Percentiles rank a stretch among this genome's conserved stretches.
Conservation (phyloP, 1,140 invertebrate genomes). For the Drosophila bocki region DNA sequence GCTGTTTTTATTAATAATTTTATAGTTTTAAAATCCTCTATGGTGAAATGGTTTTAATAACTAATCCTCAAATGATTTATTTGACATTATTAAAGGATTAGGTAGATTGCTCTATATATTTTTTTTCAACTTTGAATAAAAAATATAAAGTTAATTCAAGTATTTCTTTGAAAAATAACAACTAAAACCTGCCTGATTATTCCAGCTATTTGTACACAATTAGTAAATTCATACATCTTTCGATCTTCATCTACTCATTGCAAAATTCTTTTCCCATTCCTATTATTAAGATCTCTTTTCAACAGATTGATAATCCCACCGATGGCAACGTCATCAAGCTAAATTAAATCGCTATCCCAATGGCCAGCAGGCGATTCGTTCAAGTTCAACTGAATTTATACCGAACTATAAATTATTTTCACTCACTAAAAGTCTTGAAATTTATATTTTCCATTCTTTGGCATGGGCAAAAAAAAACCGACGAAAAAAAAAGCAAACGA, state of each 20-base stretch:
- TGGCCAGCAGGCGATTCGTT: conserved; percentile 26
- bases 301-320: conserved; percentile 43
- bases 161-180: not conserved
- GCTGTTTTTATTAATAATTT: not conserved
- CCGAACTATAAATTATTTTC: conserved; percentile 75
- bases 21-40: not conserved
- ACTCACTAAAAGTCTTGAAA: conserved; percentile 78
- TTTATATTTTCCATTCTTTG: conserved; percentile 52
- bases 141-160: not conserved
- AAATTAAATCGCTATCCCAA: conserved; percentile 32
- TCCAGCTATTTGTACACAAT: not conserved
- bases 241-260: not conserved
- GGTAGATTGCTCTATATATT: not conserved
- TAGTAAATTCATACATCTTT: not conserved
- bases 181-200: not conserved
- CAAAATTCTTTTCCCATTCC: conserved; percentile 24
- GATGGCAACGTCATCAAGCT: conserved; percentile 41
- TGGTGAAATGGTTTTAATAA: not conserved
- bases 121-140: not conserved
- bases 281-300: conserved; percentile 29
- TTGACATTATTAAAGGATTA: not conserved
- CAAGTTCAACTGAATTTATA: conserved; percentile 79
- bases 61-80: not conserved
- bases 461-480: conserved; percentile 25
- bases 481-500: conserved; percentile 7